Base-by-base conservation (phyloP, 2,888 invertebrate species). In the Blomia tropicalis region DNA sequence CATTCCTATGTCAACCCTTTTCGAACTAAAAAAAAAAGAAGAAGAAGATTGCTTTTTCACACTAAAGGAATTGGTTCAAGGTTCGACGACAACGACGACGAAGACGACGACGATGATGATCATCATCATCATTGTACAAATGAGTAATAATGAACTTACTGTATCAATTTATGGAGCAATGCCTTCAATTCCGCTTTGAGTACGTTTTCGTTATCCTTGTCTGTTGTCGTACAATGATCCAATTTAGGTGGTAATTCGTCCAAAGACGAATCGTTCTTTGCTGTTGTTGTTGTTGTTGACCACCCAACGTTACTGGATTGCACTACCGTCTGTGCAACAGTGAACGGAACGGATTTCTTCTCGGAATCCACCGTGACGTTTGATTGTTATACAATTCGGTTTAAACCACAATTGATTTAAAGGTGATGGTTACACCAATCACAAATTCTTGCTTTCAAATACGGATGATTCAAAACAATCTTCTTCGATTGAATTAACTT, bases 121-220 rank as follows among this genome's bases (percentile, higher is more conserved):
- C n/a, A n/a, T n/a, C n/a, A n/a, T n/a, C n/a, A n/a, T n/a, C n/a
- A n/a, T n/a, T n/a, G n/a, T n/a, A n/a, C n/a, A n/a, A n/a, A n/a
- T n/a, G n/a, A n/a, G n/a, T n/a, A n/a, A 31, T n/a, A 56, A 54
- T 27, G 14, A 31, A 56, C 56, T 56, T 56, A 56, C 56, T 56
- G 56, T 29, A 56, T 36, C 4, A 56, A 25, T 25, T 56, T 56
- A 11, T 56, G 56, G 11, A 56, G 56, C 11, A 56, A 14, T 23
- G 25, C 29, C 29, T 56, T 56, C n/a, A 56, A 23, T 27, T 56
- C 56, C n/a, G 56, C 56, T 36, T 56, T 56, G 2, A 56, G 29
- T 4, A 23, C 56, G 29, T n/a, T 32, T 14, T 56, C 56, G 14
- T 29, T 22, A 29, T 19, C 7, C n/a, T n/a, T n/a, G n/a, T 41